Conservation (phyloP, 2,888 invertebrate genomes). For the Pachliopta kotzebuea region DNA sequence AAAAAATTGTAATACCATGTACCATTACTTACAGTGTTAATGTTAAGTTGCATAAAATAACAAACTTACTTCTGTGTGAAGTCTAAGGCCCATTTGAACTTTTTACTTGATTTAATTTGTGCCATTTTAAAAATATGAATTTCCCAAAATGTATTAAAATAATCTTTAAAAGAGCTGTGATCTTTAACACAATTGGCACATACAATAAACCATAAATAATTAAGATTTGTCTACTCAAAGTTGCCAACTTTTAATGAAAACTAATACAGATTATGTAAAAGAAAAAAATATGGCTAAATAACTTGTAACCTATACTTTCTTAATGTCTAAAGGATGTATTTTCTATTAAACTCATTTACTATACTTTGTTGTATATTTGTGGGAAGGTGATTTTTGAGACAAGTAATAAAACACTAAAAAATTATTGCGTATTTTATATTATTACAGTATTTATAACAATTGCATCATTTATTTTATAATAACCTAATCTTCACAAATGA, state of each 20-base stretch:
- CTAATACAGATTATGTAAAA: no score
- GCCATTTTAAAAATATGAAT: slow-evolving; percentile 46
- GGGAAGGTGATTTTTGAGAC: neutral
- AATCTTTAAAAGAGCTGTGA: neutral
- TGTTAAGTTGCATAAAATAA: neutral
- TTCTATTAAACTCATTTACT: no score
- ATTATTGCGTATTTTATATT: neutral
- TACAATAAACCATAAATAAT: slow-evolving; percentile 1
- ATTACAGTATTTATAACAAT: neutral
- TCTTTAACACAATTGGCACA: neutral
- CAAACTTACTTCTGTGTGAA: slow-evolving; percentile 78
- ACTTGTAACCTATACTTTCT: neutral
- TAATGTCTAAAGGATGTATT: no score
- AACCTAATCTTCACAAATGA: slow-evolving; percentile 43
- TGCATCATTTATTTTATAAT: slow-evolving; percentile 5
- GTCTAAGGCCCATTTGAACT: slow-evolving; percentile 84
- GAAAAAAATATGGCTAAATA: neutral
- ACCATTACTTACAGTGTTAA: neutral
- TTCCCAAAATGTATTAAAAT: neutral
- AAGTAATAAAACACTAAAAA: neutral
- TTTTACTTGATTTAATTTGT: slow-evolving; percentile 67
- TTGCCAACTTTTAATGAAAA: neutral
- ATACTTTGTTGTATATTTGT: no score
- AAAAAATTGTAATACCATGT: slow-evolving; percentile 32
- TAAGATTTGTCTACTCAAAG: neutral